Conservation (phyloP, 2,797 vertebrate genomes). For the Chaunax sp. region DNA sequence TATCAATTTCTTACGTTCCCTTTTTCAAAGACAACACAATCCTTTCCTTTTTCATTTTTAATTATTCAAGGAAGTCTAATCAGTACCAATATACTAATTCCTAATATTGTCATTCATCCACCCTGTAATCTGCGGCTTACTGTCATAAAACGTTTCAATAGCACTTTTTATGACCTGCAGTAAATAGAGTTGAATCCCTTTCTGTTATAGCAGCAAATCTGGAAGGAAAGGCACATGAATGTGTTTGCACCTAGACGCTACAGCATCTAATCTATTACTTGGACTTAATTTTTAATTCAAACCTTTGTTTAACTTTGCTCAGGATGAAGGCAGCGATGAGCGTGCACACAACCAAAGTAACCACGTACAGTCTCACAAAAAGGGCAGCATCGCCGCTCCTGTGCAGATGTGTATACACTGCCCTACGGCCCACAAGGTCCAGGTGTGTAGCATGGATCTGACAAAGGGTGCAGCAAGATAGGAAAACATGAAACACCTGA, state of each 20-base stretch:
- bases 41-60: too few species aligned
- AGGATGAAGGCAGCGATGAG: conserved; percentile 82
- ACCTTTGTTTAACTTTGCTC: conserved; percentile 76
- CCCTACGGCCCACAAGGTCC: conserved; percentile 84
- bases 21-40: background rate
- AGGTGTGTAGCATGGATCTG: conserved; percentile 90
- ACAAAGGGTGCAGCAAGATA: conserved; percentile 89
- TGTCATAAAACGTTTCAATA: background rate
- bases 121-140: background rate
- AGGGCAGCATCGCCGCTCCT: conserved; percentile 67
- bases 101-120: background rate
- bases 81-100: background rate
- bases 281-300: conserved; percentile 75
- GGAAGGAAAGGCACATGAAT: conserved; percentile 27
- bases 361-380: conserved; percentile 80
- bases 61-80: background rate
- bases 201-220: conserved; percentile 2
- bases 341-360: conserved; percentile 75
- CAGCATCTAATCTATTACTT: conserved; percentile 33
- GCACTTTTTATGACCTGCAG: background rate
- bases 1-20: background rate
- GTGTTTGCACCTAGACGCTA: background rate
- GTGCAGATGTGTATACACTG: conserved; percentile 85
- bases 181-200: conserved; percentile 10
- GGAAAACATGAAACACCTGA: conserved; percentile 90